Base-by-base conservation (phyloP, 1,140 invertebrate species). In the Melanaphis sacchari region DNA sequence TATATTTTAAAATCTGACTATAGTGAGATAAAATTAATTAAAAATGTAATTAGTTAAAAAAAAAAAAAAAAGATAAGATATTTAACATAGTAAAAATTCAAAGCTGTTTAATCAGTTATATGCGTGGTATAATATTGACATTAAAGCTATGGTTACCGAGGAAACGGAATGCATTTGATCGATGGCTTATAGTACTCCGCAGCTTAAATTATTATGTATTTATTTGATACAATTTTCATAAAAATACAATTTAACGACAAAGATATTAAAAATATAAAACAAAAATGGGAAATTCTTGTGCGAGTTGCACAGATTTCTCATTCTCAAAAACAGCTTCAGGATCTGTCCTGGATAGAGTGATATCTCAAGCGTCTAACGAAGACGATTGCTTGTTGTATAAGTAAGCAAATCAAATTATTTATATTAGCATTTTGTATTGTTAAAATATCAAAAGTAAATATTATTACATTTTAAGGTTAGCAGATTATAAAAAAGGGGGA, bases 401-500 rank as follows among this genome's bases (percentile, higher is more conserved):
- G 91, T 92, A 43, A 81, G 90, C 1, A 36, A 54, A 40, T 41
- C n/a, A n/a, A 66, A n/a, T n/a, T 66, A 66, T 66, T 66, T 66
- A 18, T n/a, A 66, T 66, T 66, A n/a, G 7, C n/a, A 66, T n/a
- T 66, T 66, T 4, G 4, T 66, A n/a, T n/a, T 66, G 31, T 66
- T 52, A 66, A 24, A 40, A 43, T 87, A 41, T 31, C 9, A 87
- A 41, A 87, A 87, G 26, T 87, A 31, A 82, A 82, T 22, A 82
- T 82, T 38, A 22, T 38, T 38, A 85, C 15, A 40, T 52, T 36
- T 43, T 38, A 41, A 97, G 97, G 95, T 95, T 98, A 85, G 98
- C 98, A 15, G 98, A 98, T 95, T 99, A 98, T 95, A 98, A 98
- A 95, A 98, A 98, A 95, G 98, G 98, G 38, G 97, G 97, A n/a